phyloP scores from a whole-genome alignment of 2,113 vertebrate species.

The Sigmodon hispidus region DNA sequence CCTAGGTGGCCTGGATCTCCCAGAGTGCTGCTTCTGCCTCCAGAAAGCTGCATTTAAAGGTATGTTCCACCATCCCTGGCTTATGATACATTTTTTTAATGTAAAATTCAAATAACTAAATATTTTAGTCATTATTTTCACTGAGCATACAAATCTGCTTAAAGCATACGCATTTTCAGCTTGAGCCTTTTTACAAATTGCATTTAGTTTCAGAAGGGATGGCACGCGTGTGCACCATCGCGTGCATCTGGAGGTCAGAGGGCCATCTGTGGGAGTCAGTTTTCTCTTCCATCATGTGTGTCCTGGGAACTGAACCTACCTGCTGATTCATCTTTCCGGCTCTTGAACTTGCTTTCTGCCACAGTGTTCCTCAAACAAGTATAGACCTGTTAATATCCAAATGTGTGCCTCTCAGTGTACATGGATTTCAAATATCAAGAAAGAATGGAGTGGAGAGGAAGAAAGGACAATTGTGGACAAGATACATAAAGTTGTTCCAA shows the following conservation, averaged over 20 bases:
- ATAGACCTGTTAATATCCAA: slow-evolving; percentile 79
- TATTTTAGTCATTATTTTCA: slow-evolving; percentile 70
- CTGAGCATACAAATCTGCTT: slow-evolving; percentile 8
- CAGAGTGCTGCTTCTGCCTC: neutral
- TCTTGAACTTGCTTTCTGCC: slow-evolving; percentile 79
- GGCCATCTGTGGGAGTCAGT: neutral
- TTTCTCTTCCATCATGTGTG: neutral
- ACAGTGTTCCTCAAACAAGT: slow-evolving; percentile 70
- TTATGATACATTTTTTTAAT: slow-evolving; percentile 22
- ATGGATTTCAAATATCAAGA: slow-evolving; percentile 65
- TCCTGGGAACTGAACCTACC: neutral
- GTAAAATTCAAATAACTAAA: slow-evolving; percentile 69
- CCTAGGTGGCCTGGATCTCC: neutral
- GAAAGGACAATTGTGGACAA: neutral
- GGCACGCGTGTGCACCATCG: neutral
- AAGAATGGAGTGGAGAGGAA: neutral
- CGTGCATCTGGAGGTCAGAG: neutral
- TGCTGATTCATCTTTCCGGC: neutral
- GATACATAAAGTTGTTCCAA: neutral
- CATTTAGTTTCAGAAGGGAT: neutral
- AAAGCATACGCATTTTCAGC: neutral
- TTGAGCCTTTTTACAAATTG: neutral
- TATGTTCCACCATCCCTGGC: neutral
- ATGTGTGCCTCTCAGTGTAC: slow-evolving; percentile 73
- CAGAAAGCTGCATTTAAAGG: neutral